A percentile compares a stretch with the other conserved stretches of the same genome.
phyloP scores from a whole-genome alignment of 2,797 vertebrate species.

The Aeoliscus strigatus region DNA sequence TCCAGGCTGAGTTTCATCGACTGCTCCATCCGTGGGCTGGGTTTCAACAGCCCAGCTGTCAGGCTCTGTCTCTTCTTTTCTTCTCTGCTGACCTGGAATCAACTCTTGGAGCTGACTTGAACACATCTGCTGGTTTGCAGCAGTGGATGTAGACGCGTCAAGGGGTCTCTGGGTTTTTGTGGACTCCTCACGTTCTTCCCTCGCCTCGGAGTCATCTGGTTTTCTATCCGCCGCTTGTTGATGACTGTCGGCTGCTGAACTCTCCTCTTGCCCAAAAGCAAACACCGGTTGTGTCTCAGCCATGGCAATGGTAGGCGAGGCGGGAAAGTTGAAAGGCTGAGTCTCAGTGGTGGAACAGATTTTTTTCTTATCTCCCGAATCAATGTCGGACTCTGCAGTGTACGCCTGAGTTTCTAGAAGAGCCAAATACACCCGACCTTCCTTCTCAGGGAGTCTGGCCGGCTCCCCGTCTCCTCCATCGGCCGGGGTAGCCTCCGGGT shows the following conservation, averaged over 20 bases:
- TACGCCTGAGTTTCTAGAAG: constrained; percentile 68
- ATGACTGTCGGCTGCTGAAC: neutral
- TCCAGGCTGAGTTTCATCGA: constrained; percentile 50
- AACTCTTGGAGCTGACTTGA: neutral
- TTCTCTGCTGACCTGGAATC: neutral
- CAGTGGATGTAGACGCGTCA: neutral
- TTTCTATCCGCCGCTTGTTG: neutral
- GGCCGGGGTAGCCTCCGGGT: constrained; percentile 51
- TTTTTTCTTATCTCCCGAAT: constrained; percentile 28
- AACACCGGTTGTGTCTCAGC: constrained; percentile 56
- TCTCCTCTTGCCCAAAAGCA: constrained; percentile 31
- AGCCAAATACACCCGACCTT: constrained; percentile 36
- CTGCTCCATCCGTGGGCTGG: neutral
- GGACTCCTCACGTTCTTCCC: neutral
- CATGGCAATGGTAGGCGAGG: constrained; percentile 12
- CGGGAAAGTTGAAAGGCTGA: constrained; percentile 8
- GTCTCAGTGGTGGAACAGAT: constrained; percentile 39
- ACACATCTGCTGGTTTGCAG: neutral
- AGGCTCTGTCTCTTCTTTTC: neutral
- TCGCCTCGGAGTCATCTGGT: no score
- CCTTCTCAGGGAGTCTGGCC: constrained; percentile 10
- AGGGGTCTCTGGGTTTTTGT: no score
- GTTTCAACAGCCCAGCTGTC: neutral
- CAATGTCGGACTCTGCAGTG: constrained; percentile 14
- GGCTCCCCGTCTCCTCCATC: constrained; percentile 22